Base-by-base conservation (phyloP, 2,113 vertebrate genomes). In the Hypanus sabinus region DNA sequence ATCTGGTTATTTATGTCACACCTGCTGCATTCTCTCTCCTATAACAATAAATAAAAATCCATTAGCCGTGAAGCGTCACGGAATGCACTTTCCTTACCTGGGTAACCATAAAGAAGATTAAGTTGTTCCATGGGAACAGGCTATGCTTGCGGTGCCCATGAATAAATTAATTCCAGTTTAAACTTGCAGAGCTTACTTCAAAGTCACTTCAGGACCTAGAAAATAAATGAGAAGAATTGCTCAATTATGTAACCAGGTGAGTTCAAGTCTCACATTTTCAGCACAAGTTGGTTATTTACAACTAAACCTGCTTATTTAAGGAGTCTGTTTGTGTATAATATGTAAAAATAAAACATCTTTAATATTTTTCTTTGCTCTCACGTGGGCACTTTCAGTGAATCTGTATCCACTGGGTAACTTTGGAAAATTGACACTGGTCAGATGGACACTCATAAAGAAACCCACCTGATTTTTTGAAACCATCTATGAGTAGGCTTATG, bases 161-260 rank as follows among this genome's bases (percentile, higher is more conserved):
- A 91, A 91, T 70, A 65, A 91, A 70, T 70, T 91, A 91, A 91
- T 91, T 36, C 62, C 33, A 65, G n/a, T 11, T 33, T 68, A 33
- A 91, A 91, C 62, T 70, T 91, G 88, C 55, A 85, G 33, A 36
- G n/a, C 46, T 85, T 85, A 57, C 20, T 33, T 46, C n/a, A 65
- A 90, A 14, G 30, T 22, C 88, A 70, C 60, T 68, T 70, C 14
- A 91, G 30, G 70, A 68, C 7, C 2, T 30, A 91, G 57, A 22
- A 10, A 70, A 36, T 22, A 91, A 70, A 24, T 83, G 22, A 81
- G 14, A 20, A 79, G 79, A 81, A n/a, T 38, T 4, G 20, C 79
- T 81, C 36, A 81, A 46, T 38, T 38, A 38, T 12, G 11, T 22
- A 81, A 46, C 46, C 33, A 70, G 33, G 18, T 68, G 30, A 36